Conservation (phyloP, 2,113 vertebrate genomes). For the Dryoscopus gambensis region DNA sequence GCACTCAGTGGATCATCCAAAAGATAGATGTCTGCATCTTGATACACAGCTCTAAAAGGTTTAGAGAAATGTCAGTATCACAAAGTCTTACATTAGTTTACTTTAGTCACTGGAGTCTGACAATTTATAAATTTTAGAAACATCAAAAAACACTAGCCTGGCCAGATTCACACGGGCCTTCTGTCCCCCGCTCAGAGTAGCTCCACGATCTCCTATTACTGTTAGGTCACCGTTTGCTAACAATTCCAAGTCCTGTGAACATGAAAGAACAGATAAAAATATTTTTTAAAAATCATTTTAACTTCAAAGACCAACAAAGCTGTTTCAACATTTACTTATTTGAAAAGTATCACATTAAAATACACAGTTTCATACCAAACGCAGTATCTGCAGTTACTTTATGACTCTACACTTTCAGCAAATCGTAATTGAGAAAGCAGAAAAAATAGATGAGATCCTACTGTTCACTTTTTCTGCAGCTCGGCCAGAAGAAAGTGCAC, state of each 20-base stretch:
- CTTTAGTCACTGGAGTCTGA: background rate
- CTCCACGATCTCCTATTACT: conserved; percentile 88
- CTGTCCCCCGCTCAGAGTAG: conserved; percentile 93
- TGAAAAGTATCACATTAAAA: background rate
- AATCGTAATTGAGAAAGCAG: background rate
- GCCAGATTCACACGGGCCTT: conserved; percentile 92
- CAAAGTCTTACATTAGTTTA: background rate
- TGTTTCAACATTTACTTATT: background rate
- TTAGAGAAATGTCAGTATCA: background rate
- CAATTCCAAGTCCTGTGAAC: conserved; percentile 83
- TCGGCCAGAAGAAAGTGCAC: background rate
- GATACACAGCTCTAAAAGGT: conserved; percentile 86
- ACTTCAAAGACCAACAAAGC: background rate
- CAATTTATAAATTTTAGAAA: background rate
- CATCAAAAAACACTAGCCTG: conserved; percentile 63
- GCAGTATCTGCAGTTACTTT: background rate
- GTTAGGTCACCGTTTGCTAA: conserved; percentile 87
- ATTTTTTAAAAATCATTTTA: background rate
- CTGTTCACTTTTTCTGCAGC: background rate
- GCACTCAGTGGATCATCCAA: conserved; percentile 94
- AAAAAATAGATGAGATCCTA: background rate
- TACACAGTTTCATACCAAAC: background rate
- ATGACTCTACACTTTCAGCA: background rate
- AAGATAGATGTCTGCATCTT: conserved; percentile 94
- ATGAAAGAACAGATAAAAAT: background rate